phyloP scores from a whole-genome alignment of 2,797 vertebrate species.

The Eulemur albifrons region DNA sequence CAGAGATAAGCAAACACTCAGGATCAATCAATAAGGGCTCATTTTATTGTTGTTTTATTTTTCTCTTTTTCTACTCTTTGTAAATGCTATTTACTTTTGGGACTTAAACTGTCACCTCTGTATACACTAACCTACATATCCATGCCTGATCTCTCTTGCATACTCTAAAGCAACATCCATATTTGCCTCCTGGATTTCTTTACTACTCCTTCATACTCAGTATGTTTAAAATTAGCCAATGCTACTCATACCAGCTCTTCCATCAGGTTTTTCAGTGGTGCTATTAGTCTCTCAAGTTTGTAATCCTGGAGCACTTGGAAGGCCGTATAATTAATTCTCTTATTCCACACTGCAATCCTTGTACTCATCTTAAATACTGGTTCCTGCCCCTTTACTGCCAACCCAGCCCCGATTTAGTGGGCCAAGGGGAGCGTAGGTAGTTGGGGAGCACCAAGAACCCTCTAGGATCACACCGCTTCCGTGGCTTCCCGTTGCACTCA shows the following conservation, averaged over 20 bases:
- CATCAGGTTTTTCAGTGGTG: not conserved
- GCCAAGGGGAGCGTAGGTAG: not conserved
- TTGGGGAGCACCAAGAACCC: not conserved
- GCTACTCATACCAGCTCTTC: not conserved
- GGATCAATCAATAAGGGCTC: not conserved
- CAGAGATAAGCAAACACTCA: not conserved
- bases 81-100: not conserved
- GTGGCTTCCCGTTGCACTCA: not conserved
- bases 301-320: not conserved
- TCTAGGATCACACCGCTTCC: not conserved
- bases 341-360: not conserved
- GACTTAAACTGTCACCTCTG: not conserved
- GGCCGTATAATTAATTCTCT: not conserved
- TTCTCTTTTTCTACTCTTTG: not conserved
- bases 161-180: not conserved
- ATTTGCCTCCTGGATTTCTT: not conserved
- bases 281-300: not conserved
- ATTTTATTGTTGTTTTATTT: not conserved
- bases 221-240: not conserved
- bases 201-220: not conserved
- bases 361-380: not conserved
- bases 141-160: not conserved
- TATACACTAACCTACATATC: not conserved
- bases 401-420: not conserved
- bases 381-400: not conserved